A percentile compares a stretch with the other conserved stretches of the same genome.
These are phyloP conservation scores for Ptychoptera albimana DNA, from an alignment of 2,888 invertebrate species.

Conservation along the genomic window DNA sequence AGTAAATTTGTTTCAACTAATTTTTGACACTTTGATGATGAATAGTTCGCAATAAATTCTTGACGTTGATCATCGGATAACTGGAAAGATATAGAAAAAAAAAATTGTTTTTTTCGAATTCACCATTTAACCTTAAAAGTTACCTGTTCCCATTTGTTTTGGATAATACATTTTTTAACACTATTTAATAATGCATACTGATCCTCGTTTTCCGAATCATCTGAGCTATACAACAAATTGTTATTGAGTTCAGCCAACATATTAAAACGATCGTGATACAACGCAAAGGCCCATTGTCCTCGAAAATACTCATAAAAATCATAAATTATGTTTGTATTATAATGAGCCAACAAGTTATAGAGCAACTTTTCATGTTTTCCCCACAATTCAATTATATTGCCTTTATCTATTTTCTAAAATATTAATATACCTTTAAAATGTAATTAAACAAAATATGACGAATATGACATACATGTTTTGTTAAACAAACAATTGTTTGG, in stretches of 20 bases:
- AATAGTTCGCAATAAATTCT: not conserved
- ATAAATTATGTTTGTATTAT: conserved; percentile 39
- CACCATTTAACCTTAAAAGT: too few species aligned
- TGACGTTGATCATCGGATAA: not conserved
- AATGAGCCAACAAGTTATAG: conserved; percentile 46
- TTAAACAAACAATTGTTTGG: conserved; percentile 43
- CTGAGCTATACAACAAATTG: not conserved
- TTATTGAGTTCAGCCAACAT: conserved; percentile 7
- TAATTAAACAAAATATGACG: not conserved
- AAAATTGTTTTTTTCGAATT: too few species aligned
- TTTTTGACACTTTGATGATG: not conserved
- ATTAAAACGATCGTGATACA: conserved; percentile 44
- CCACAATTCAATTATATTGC: conserved; percentile 44
- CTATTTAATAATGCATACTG: not conserved
- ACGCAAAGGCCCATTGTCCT: conserved; percentile 45
- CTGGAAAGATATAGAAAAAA: not conserved
- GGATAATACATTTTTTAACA: not conserved
- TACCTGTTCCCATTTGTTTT: not conserved
- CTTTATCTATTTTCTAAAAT: conserved; percentile 35
- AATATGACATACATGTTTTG: conserved; percentile 31
- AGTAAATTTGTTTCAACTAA: not conserved
- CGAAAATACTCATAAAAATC: conserved; percentile 52
- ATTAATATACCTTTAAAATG: too few species aligned
- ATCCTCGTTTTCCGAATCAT: not conserved
- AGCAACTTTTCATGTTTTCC: conserved; percentile 58